phyloP scores from a whole-genome alignment of 2,888 invertebrate species.

The Aquatica leii region DNA sequence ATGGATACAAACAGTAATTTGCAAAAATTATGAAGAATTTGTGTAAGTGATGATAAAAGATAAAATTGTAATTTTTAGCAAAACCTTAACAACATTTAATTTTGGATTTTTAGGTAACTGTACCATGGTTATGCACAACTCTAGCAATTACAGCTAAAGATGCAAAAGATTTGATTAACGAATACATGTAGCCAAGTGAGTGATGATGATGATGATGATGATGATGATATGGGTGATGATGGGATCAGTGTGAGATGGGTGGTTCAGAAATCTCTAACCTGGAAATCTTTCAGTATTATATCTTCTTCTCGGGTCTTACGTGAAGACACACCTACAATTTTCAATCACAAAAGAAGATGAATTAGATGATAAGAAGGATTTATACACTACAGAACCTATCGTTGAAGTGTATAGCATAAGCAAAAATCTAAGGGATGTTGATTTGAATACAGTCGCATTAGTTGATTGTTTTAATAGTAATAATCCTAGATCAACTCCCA shows the following conservation, averaged over 20 bases:
- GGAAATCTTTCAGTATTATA: conserved; percentile 61
- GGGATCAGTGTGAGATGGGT: no score
- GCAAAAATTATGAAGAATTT: conserved; percentile 62
- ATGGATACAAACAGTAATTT: background rate
- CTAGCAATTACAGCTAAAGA: conserved; percentile 63
- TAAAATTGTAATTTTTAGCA: conserved; percentile 59
- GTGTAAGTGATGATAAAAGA: conserved; percentile 67
- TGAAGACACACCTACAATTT: conserved; percentile 54
- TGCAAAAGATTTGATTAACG: conserved; percentile 60
- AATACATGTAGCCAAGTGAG: conserved; percentile 58
- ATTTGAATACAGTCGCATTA: conserved; percentile 60
- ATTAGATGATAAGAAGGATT: conserved; percentile 52
- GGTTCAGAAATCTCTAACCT: no score
- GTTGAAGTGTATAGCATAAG: conserved; percentile 65
- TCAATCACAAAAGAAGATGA: conserved; percentile 60
- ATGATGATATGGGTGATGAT: no score
- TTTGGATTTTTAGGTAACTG: conserved; percentile 56
- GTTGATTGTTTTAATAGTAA: conserved; percentile 58
- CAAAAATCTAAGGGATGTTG: conserved; percentile 57
- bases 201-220: no score
- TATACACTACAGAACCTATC: conserved; percentile 58
- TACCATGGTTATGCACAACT: conserved; percentile 62
- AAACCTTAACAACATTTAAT: background rate
- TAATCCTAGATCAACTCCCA: conserved; percentile 31
- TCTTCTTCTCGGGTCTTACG: conserved; percentile 62